Evolutionary conservation across 1,140 invertebrate species (phyloP), one percentile per base, ranked within the genome.

Genomic region (Mya arenaria): DNA sequence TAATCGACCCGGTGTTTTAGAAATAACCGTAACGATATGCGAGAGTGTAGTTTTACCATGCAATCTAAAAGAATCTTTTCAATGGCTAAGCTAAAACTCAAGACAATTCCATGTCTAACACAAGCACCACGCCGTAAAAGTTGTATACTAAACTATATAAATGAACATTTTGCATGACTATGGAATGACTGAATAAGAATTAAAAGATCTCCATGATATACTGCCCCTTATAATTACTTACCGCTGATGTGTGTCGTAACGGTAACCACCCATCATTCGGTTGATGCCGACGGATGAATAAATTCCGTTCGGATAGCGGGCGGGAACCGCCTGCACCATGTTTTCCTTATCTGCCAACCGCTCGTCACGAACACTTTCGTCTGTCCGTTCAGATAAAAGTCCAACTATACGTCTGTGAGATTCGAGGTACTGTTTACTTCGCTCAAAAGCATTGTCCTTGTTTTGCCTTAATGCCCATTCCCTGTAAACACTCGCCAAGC

Each of bases 201-300:
- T n/a, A n/a, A n/a, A n/a, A n/a, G n/a, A n/a, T n/a, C n/a, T n/a
- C n/a, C n/a, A n/a, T n/a, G n/a, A n/a, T n/a, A n/a, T n/a, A n/a
- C n/a, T n/a, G n/a, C n/a, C n/a, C n/a, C n/a, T n/a, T 37, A 68
- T 4, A 72, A 17, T 17, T 58, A 32, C 19, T 39, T 71, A 80
- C 77, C 77, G 66, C 62, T 80, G 77, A 19, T 48, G 77, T 17
- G 66, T 63, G 4, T 80, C 77, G 36, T 55, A 80, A 56, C 77
- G 69, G 58, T 68, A 80, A 36, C 39, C 39, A 28, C 52, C 25
- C 8, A 65, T 13, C 0, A 71, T 37, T 17, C 77, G 52, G 48
- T 71, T 80, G 32, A 80, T 55, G 19, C 52, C 66, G 15, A 32
- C 37, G 25, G 44, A 39, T 36, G 28, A 23, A 37, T 68, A 71